Percentiles rank a stretch among this genome's conserved stretches.
Evolutionary conservation across 2,113 vertebrate genomes (phyloP).

Genomic region (Mesembrinibis cayennensis): DNA sequence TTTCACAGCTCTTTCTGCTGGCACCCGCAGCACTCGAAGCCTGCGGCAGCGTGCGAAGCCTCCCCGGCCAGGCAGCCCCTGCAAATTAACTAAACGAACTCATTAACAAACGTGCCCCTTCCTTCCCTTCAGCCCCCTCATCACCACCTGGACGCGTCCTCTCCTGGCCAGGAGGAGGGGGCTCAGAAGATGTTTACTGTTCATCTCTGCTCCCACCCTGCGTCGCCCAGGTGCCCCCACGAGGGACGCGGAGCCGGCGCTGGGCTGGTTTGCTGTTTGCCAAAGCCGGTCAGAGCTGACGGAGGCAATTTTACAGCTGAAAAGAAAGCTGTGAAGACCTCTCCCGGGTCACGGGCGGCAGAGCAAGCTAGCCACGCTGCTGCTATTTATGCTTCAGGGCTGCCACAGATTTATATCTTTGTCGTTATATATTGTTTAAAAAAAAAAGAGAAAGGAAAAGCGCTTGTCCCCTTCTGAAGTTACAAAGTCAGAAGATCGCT

Average conservation of each 20-base stretch:
- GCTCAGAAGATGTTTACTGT: not conserved
- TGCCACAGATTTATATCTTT: conserved; percentile 15
- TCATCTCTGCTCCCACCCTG: not conserved
- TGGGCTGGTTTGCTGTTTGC: not conserved
- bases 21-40: not conserved
- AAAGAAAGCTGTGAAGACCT: conserved; percentile 13
- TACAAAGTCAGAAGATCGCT: conserved; percentile 13
- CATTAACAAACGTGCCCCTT: not conserved
- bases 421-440: not conserved
- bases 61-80: not conserved
- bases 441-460: not conserved
- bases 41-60: not conserved
- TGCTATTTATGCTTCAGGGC: not conserved
- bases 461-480: not conserved
- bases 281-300: not conserved
- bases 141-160: rapidly evolving
- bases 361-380: not conserved
- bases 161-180: not conserved
- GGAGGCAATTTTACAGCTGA: not conserved
- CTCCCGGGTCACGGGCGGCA: not conserved
- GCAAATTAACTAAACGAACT: not conserved
- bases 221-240: not conserved
- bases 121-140: not conserved
- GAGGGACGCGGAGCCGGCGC: not conserved
- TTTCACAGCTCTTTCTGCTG: not conserved